Base-by-base conservation (phyloP, 2,888 invertebrate species). In the Fabriciana adippe region DNA sequence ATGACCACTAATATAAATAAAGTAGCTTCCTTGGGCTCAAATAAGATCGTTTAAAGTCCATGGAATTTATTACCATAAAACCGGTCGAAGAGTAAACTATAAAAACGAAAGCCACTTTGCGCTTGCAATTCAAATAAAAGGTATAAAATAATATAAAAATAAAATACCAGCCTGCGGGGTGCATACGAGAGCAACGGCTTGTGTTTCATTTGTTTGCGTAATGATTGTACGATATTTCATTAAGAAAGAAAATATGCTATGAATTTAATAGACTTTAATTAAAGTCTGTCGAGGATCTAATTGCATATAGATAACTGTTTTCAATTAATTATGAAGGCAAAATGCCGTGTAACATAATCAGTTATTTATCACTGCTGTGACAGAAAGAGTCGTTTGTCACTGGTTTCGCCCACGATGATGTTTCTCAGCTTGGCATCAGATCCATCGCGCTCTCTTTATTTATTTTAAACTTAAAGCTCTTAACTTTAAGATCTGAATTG, bases 291-390 rank as follows among this genome's bases (percentile, higher is more conserved):
- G 73, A 77, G 74, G 75, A 74, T 74, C 79, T 84, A 82, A 82
- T 80, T 78, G 79, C 81, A 79, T 82, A 81, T 79, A 85, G 87
- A 88, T 90, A 89, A 81, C 83, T 80, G 81, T 80, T 85, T 86
- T 87, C 87, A 87, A 89, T 90, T 92, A 92, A 90, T 91, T 88
- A 89, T 89, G 81, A 87, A 85, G 76, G 87, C 87, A 86, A 90
- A 90, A 90, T 87, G 85, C 84, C 86, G 84, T 87, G 90, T 89
- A 91, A 90, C 87, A 88, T 86, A 90, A 91, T 92, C 90, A 90
- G 92, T 89, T 90, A 92, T 92, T 92, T 91, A 92, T 92, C 90
- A 90, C 85, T 79, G 82, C 81, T 86, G 88, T 84, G 90, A 89
- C 90, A 88, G 85, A 82, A 81, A 81, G 81, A 82, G 87, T 87